A percentile compares a stretch with the other conserved stretches of the same genome.
These are phyloP conservation scores for Meda fulgida DNA, from an alignment of 2,797 vertebrate genomes.

Conservation along the genomic window DNA sequence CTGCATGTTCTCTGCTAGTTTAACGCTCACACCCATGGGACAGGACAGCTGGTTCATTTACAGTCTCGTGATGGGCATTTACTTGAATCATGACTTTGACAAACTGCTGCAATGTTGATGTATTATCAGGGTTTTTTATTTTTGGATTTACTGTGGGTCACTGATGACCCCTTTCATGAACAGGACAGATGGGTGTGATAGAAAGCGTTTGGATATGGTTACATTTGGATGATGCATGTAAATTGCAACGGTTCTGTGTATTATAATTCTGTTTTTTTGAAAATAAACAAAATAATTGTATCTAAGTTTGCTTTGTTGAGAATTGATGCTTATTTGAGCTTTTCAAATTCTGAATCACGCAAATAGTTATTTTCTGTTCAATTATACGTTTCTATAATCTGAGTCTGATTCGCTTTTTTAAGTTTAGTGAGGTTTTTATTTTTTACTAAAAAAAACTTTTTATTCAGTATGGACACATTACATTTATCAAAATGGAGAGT, in stretches of 20 bases:
- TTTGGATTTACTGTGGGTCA: conserved; percentile 9
- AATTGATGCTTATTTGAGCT: not conserved
- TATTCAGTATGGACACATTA: not conserved
- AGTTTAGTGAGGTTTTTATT: not conserved
- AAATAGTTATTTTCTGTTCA: too few relatives aligned
- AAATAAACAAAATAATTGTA: conserved; percentile 67
- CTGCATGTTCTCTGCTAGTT: conserved; percentile 44
- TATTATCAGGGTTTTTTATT: conserved; percentile 60
- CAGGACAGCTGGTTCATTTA: conserved; percentile 42
- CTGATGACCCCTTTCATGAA: not conserved
- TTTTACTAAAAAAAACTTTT: not conserved
- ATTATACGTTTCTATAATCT: too few relatives aligned
- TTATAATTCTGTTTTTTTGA: conserved; percentile 65
- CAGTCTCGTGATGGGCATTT: conserved; percentile 50
- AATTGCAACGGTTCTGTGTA: conserved; percentile 56
- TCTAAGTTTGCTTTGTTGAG: conserved; percentile 27
- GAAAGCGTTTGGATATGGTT: conserved; percentile 36
- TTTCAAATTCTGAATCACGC: not conserved
- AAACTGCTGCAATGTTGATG: conserved; percentile 68
- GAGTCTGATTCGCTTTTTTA: not conserved
- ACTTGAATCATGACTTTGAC: conserved; percentile 73
- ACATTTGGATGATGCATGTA: conserved; percentile 68
- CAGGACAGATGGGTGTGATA: not conserved
- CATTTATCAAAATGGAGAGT: not conserved
- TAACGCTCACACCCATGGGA: not conserved